These are phyloP conservation scores for Philereme transversata DNA, from an alignment of 2,888 invertebrate genomes.

Conservation along the genomic window DNA sequence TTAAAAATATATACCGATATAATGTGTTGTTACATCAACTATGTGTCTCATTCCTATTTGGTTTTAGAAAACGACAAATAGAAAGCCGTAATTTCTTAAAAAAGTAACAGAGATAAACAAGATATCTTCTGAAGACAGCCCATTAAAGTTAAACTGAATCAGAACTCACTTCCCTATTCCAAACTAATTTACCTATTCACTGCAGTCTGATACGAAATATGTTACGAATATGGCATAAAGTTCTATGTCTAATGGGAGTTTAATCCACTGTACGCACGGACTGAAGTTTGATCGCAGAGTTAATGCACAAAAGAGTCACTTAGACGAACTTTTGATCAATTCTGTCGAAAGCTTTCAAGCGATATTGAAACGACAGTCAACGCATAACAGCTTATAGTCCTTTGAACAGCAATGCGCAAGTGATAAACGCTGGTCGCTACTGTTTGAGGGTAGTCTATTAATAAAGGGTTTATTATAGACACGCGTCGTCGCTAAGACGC, in stretches of 20 bases:
- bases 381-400: slow-evolving; percentile 10
- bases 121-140: slow-evolving; percentile 15
- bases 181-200: slow-evolving; percentile 25
- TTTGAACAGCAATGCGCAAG: slow-evolving; percentile 9
- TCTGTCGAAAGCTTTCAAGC: slow-evolving; percentile 2
- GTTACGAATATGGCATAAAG: slow-evolving; percentile 39
- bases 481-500: slow-evolving; percentile 46
- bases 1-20: too few relatives aligned
- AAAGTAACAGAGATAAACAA: slow-evolving; percentile 9
- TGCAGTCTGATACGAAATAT: slow-evolving; percentile 37
- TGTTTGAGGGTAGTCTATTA: slow-evolving; percentile 46
- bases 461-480: slow-evolving; percentile 46
- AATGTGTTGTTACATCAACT: too few relatives aligned
- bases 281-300: slow-evolving; percentile 31
- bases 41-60: too few relatives aligned
- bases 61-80: too few relatives aligned
- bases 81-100: not conserved
- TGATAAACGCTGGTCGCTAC: slow-evolving; percentile 7
- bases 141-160: slow-evolving; percentile 23
- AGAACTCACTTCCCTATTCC: slow-evolving; percentile 30
- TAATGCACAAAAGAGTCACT: slow-evolving; percentile 6
- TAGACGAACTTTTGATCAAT: not conserved
- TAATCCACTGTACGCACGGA: slow-evolving; percentile 50
- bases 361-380: slow-evolving; percentile 9
- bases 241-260: slow-evolving; percentile 39